Percentiles rank a stretch among this genome's conserved stretches.
phyloP scores from a whole-genome alignment of 1,140 invertebrate species.

The Drosophila novamexicana region DNA sequence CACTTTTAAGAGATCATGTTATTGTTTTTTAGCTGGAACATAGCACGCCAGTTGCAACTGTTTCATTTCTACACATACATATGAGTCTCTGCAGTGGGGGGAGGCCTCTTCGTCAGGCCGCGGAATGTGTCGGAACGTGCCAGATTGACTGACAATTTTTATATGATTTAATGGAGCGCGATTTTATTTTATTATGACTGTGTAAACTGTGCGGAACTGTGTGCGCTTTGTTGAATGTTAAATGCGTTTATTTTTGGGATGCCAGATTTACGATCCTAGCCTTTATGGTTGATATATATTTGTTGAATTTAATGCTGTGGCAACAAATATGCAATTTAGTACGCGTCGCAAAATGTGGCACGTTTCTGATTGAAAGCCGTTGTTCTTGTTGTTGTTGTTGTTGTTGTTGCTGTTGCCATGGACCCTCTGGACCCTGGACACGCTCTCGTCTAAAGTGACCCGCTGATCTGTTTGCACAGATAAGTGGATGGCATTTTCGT shows the following conservation, averaged over 20 bases:
- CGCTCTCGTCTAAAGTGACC: slow-evolving; percentile 18
- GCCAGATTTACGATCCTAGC: slow-evolving; percentile 13
- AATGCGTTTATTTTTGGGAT: slow-evolving; percentile 34
- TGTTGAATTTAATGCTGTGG: slow-evolving; percentile 37
- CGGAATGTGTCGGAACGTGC: slow-evolving; percentile 51
- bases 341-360: slow-evolving; percentile 40
- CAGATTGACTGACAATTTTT: slow-evolving; percentile 47
- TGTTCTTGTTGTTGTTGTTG: background rate
- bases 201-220: background rate
- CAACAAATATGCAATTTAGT: slow-evolving; percentile 31
- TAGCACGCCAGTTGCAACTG: background rate
- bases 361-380: slow-evolving; percentile 28
- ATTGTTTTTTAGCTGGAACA: background rate
- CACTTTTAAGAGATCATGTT: too few relatives aligned
- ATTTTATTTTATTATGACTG: slow-evolving; percentile 60
- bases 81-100: background rate
- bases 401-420: background rate
- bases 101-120: slow-evolving; percentile 23
- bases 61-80: slow-evolving; percentile 4
- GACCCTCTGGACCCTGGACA: slow-evolving; percentile 12
- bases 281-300: slow-evolving; percentile 30
- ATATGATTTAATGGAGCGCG: slow-evolving; percentile 38
- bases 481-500: slow-evolving; percentile 64
- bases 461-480: slow-evolving; percentile 45
- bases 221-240: slow-evolving; percentile 22